A percentile compares a stretch with the other conserved stretches of the same genome.
Conservation (phyloP, 2,113 vertebrate species). For the Scomber scombrus region DNA sequence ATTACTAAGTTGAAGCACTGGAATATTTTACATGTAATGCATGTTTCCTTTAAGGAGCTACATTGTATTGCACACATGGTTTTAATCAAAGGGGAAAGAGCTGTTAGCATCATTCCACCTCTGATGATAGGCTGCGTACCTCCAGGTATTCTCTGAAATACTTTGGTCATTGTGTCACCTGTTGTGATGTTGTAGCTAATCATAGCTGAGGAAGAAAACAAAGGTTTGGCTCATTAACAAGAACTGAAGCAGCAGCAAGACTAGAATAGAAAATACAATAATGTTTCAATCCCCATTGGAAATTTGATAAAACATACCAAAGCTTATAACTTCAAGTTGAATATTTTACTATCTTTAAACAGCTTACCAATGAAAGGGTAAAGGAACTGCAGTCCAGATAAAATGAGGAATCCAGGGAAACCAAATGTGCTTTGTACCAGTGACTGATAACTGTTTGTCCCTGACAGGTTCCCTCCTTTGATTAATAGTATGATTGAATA, state of each 20-base stretch:
- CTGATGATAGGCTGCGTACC: constrained; percentile 75
- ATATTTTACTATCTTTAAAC: background rate
- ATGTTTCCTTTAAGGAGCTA: background rate
- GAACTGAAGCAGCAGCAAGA: background rate
- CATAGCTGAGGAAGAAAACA: constrained; percentile 89
- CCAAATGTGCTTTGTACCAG: constrained; percentile 93
- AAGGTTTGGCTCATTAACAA: constrained; percentile 1
- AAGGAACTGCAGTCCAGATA: constrained; percentile 93
- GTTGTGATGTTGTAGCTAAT: constrained; percentile 98
- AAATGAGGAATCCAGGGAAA: constrained; percentile 89
- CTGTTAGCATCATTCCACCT: background rate
- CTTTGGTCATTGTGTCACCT: constrained; percentile 95
- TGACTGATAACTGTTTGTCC: constrained; percentile 92
- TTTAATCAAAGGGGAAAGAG: background rate
- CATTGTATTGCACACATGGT: background rate
- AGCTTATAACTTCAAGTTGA: too few species aligned
- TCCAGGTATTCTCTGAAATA: constrained; percentile 94
- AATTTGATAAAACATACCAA: background rate
- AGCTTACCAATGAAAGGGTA: constrained; percentile 97
- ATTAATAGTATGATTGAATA: constrained; percentile 95
- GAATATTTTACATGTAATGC: background rate
- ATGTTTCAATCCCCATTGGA: background rate
- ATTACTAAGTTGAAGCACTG: background rate
- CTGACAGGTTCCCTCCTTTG: constrained; percentile 91
- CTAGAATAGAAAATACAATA: background rate